Base-by-base conservation (phyloP, 2,797 vertebrate genomes). In the Hydrolagus colliei region DNA sequence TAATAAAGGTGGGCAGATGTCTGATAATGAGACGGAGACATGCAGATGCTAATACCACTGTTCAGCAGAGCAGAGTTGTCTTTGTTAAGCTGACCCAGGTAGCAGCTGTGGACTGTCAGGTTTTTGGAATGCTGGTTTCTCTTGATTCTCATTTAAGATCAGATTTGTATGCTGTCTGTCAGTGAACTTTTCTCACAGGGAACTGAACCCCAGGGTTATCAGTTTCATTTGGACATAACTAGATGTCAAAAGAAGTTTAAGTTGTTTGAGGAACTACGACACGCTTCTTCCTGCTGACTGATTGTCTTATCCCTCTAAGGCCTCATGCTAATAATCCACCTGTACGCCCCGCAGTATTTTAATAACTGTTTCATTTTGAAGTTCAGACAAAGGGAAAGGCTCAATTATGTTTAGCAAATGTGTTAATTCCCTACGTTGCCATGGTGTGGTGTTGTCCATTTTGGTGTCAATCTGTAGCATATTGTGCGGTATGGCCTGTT, bases 1-100 rank as follows among this genome's bases (percentile, higher is more conserved):
- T 95, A 95, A 97, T 96, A 95, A 97, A 98, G 96, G 96, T 97
- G 96, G 96, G 96, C 95, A 97, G 96, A 96, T 96, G 96, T 95
- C 96, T 96, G 96, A 96, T 98, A 98, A 99, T 98, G 97, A 98
- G 98, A 97, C 96, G 95, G 96, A 97, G 96, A 95, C 93, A 96
- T 94, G 94, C 95, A 95, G 94, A 94, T 96, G 96, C 96, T 99
- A 98, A 99, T 97, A 95, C 96, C 92, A 92, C 93, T 92, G 91
- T 94, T 94, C 93, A 52, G 2, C 93, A 92, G 93, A 93, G 91
- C 92, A 88, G 92, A 91, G 92, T 92, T 90, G 89, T 95, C 96
- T 95, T 95, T 93, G 95, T 96, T 95, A 97, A 94, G 94, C 93
- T 95, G 95, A 94, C 91, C 95, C 96, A 98, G 94, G 93, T 92